Conservation (phyloP, 1,140 invertebrate genomes). For the Anadara kagoshimensis region DNA sequence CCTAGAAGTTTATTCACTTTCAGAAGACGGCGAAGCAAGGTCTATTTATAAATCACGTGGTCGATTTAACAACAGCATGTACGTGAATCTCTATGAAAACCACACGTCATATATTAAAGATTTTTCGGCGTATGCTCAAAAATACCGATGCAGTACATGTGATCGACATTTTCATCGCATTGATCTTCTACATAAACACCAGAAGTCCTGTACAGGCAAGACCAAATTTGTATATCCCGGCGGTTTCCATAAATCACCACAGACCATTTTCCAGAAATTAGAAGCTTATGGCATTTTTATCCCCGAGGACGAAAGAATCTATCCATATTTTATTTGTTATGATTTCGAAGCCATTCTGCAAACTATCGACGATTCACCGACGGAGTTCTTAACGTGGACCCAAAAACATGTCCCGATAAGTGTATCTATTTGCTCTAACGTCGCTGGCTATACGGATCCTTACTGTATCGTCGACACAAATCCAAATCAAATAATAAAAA, state of each 20-base stretch:
- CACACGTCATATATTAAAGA: slow-evolving; percentile 23
- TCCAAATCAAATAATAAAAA: background rate
- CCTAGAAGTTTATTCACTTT: slow-evolving; percentile 6
- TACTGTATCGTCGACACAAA: slow-evolving; percentile 16
- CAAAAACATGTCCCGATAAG: slow-evolving; percentile 5
- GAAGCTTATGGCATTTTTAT: slow-evolving; percentile 22
- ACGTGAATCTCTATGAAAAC: slow-evolving; percentile 14
- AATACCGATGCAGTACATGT: slow-evolving; percentile 25
- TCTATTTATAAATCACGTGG: slow-evolving; percentile 21
- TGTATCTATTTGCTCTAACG: slow-evolving; percentile 19
- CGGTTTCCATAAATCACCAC: slow-evolving; percentile 5
- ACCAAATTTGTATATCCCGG: slow-evolving; percentile 15
- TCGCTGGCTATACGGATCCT: slow-evolving; percentile 1
- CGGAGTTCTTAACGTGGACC: slow-evolving; percentile 5
- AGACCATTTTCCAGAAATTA: slow-evolving; percentile 21
- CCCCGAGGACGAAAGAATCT: background rate
- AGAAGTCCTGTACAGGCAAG: slow-evolving; percentile 4
- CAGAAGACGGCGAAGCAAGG: slow-evolving; percentile 1
- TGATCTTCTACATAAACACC: background rate
- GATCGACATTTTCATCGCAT: slow-evolving; percentile 16
- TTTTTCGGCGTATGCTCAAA: slow-evolving; percentile 9
- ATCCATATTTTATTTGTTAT: slow-evolving; percentile 23
- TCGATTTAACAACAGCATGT: slow-evolving; percentile 17
- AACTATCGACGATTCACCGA: background rate
- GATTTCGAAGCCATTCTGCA: slow-evolving; percentile 22